Conservation (phyloP, 2,113 vertebrate species). For the Argyrosomus japonicus region DNA sequence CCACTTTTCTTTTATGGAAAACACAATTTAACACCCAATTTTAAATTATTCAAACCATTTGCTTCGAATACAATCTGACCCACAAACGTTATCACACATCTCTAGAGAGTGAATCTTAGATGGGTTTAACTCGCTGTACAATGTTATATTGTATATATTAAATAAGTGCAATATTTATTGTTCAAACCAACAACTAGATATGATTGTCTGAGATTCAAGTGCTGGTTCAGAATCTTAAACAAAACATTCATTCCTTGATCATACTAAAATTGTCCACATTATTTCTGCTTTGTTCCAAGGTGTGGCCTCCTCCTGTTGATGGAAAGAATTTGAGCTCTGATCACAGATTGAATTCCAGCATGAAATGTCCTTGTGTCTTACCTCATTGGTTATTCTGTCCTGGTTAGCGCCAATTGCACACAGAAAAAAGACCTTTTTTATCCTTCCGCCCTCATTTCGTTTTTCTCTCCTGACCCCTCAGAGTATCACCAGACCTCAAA, state of each 20-base stretch:
- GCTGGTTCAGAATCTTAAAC: not conserved
- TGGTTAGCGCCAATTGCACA: conserved; percentile 78
- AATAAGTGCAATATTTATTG: conserved; percentile 22
- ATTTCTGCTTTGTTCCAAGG: conserved; percentile 51
- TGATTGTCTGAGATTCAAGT: not conserved
- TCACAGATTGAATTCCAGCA: conserved; percentile 78
- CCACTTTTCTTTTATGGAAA: conserved; percentile 73
- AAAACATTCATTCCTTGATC: conserved; percentile 13
- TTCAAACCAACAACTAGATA: conserved; percentile 25
- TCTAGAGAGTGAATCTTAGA: conserved; percentile 22
- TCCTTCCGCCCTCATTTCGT: conserved; percentile 77
- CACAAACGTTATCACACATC: conserved; percentile 53
- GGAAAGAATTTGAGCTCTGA: conserved; percentile 67
- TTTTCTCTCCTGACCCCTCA: conserved; percentile 80
- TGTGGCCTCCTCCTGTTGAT: conserved; percentile 61
- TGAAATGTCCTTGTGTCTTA: conserved; percentile 82
- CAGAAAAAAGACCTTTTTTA: conserved; percentile 78
- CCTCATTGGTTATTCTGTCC: conserved; percentile 82
- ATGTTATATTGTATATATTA: conserved; percentile 22
- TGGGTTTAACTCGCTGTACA: conserved; percentile 36
- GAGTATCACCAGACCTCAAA: conserved; percentile 85
- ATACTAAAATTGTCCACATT: conserved; percentile 20
- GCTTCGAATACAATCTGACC: conserved; percentile 64
- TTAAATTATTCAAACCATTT: conserved; percentile 85
- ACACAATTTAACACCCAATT: conserved; percentile 79